Conservation (phyloP, 2,797 vertebrate species). For the Muscicapa striata region DNA sequence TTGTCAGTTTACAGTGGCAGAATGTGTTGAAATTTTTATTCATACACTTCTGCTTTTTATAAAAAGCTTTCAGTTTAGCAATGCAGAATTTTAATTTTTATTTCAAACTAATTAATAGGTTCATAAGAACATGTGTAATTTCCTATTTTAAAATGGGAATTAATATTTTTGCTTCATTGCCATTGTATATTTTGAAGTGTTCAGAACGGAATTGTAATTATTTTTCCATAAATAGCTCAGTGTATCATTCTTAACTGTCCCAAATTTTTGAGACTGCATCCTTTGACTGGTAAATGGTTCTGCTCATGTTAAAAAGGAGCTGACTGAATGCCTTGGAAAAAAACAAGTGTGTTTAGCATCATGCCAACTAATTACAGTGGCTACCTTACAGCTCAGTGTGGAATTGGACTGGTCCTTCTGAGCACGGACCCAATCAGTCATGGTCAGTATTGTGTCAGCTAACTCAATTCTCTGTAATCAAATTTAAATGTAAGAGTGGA, state of each 20-base stretch:
- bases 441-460: conserved; percentile 47
- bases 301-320: not conserved
- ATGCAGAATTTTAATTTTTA: not conserved
- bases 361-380: conserved; percentile 11
- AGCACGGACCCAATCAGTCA: conserved; percentile 43
- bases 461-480: conserved; percentile 62
- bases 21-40: not conserved
- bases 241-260: not conserved
- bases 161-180: not conserved
- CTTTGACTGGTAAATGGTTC: not conserved
- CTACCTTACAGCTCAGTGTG: not conserved
- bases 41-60: not conserved
- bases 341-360: not conserved
- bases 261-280: not conserved
- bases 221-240: not conserved
- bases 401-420: conserved; percentile 38
- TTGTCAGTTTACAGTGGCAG: not conserved
- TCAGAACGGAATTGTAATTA: not conserved
- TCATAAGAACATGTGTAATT: not conserved
- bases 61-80: not conserved
- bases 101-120: not conserved
- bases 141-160: not conserved
- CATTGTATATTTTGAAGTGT: not conserved
- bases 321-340: not conserved
- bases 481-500: conserved; percentile 37